phyloP scores from a whole-genome alignment of 2,888 invertebrate species.

The Tenodera sinensis region DNA sequence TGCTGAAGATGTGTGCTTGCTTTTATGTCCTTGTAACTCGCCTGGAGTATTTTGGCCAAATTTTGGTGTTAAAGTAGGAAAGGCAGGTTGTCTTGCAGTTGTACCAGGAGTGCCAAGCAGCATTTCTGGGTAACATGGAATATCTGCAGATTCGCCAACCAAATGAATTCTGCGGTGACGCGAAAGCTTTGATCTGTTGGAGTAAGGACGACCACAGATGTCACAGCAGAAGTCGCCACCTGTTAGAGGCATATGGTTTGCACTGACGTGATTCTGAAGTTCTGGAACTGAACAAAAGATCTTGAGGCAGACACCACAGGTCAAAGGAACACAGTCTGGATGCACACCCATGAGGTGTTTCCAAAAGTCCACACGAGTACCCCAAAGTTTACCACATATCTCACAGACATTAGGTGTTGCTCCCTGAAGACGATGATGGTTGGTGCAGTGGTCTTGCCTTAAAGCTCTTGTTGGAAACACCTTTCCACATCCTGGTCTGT shows the following conservation, averaged over 20 bases:
- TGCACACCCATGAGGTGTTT: conserved; percentile 53
- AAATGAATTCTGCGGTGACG: conserved; percentile 49
- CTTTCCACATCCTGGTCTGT: conserved; percentile 43
- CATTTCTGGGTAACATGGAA: background rate
- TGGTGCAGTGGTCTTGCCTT: conserved; percentile 45
- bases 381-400: conserved; percentile 51
- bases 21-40: background rate
- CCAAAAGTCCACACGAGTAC: conserved; percentile 51
- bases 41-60: background rate
- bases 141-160: conserved; percentile 33
- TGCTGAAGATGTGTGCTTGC: background rate
- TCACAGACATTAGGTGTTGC: conserved; percentile 45
- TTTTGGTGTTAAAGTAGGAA: background rate
- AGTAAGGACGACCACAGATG: conserved; percentile 49
- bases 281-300: conserved; percentile 46
- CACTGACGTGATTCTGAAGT: conserved; percentile 45
- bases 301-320: conserved; percentile 50
- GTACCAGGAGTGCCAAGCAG: background rate
- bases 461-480: conserved; percentile 48
- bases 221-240: conserved; percentile 51
- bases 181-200: conserved; percentile 51
- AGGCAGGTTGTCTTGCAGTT: no score
- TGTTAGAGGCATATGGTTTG: conserved; percentile 47
- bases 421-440: conserved; percentile 42
- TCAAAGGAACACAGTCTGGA: conserved; percentile 47